Evolutionary conservation across 2,888 invertebrate species (phyloP).

Genomic region (Diogma glabrata): DNA sequence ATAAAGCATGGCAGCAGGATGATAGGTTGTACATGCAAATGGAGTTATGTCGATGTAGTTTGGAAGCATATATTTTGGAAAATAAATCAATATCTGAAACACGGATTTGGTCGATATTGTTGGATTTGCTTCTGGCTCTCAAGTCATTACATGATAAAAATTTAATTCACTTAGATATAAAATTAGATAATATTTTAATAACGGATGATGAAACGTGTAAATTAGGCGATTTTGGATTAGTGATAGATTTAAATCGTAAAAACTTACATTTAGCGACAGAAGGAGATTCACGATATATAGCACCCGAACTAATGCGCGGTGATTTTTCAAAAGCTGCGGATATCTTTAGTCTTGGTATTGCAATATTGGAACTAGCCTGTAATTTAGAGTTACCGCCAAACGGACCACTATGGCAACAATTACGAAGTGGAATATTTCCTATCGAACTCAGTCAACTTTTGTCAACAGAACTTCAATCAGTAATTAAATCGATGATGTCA

Average conservation of each 20-base stretch:
- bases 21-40: conserved; percentile 55
- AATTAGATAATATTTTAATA: conserved; percentile 65
- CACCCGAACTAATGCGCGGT: conserved; percentile 55
- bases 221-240: conserved; percentile 63
- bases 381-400: conserved; percentile 57
- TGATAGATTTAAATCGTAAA: conserved; percentile 47
- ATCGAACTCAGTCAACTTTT: conserved; percentile 36
- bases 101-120: conserved; percentile 52
- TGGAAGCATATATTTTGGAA: conserved; percentile 44
- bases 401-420: conserved; percentile 55
- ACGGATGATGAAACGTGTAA: conserved; percentile 53
- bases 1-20: conserved; percentile 62
- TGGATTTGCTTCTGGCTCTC: conserved; percentile 51
- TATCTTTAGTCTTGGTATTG: conserved; percentile 62
- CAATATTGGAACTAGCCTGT: conserved; percentile 56
- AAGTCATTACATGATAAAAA: conserved; percentile 54
- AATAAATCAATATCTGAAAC: conserved; percentile 47
- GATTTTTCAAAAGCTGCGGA: conserved; percentile 58
- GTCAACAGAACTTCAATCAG: conserved; percentile 39
- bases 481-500: conserved; percentile 45
- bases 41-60: conserved; percentile 53
- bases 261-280: conserved; percentile 47
- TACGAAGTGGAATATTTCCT: conserved; percentile 46
- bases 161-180: conserved; percentile 63
- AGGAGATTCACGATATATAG: conserved; percentile 66